These are phyloP conservation scores for Rhinella marina DNA, from an alignment of 2,797 vertebrate species.

Conservation along the genomic window DNA sequence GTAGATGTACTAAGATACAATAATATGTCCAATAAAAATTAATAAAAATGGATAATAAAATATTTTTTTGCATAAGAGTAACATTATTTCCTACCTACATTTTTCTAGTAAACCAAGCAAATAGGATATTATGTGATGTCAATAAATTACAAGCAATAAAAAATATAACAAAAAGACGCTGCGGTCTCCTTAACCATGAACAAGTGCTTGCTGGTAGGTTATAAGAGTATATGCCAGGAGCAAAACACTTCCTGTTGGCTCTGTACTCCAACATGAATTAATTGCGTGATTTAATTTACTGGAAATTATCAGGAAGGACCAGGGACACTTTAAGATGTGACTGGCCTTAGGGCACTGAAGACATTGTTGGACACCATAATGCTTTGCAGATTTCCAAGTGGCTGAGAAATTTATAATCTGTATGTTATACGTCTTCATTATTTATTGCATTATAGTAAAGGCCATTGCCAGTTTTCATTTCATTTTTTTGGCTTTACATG, in stretches of 20 bases:
- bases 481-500: background rate
- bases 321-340: conserved; percentile 23
- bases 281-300: conserved; percentile 12
- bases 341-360: background rate
- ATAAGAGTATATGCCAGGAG: conserved; percentile 4
- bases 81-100: background rate
- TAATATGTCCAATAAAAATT: too few species aligned
- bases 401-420: background rate
- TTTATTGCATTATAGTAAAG: background rate
- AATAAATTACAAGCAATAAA: background rate
- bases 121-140: background rate
- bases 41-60: background rate
- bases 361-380: background rate
- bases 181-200: background rate
- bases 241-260: conserved; percentile 22
- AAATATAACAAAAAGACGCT: background rate
- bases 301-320: conserved; percentile 29
- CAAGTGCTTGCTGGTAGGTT: conserved; percentile 21
- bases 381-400: background rate
- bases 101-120: background rate
- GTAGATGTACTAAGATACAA: too few species aligned
- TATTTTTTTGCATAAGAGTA: background rate
- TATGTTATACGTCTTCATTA: background rate
- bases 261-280: conserved; percentile 18
- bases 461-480: background rate